phyloP scores from a whole-genome alignment of 2,888 invertebrate genomes.

The Rotaria socialis region DNA sequence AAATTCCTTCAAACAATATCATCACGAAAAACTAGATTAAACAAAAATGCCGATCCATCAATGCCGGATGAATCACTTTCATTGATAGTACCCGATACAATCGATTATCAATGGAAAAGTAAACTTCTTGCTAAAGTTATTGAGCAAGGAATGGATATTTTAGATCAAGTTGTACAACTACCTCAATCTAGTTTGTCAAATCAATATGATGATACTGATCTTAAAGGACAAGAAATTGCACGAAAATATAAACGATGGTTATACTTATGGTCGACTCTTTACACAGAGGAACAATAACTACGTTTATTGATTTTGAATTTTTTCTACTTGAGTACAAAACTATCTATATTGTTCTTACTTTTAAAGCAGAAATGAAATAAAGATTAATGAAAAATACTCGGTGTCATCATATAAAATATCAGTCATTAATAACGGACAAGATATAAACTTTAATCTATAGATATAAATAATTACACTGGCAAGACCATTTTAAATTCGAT shows the following conservation, averaged over 20 bases:
- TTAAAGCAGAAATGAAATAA: too few relatives aligned
- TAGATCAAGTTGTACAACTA: slow-evolving; percentile 24
- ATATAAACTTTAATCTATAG: too few relatives aligned
- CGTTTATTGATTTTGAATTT: not conserved
- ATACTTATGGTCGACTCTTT: not conserved
- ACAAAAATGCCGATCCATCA: not conserved
- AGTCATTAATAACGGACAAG: too few relatives aligned
- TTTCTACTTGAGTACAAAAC: too few relatives aligned
- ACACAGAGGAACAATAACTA: not conserved
- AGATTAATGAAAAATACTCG: too few relatives aligned
- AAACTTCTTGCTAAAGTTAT: not conserved
- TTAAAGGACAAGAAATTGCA: not conserved
- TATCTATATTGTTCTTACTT: too few relatives aligned
- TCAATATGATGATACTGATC: not conserved
- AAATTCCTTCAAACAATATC: not conserved
- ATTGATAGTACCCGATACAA: not conserved
- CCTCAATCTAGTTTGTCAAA: not conserved
- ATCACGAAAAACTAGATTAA: not conserved
- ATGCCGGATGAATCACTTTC: not conserved
- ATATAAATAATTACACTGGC: too few relatives aligned
- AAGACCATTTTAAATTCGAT: too few relatives aligned
- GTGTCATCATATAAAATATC: too few relatives aligned
- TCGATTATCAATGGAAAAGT: not conserved
- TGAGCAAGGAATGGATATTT: not conserved
- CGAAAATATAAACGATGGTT: not conserved